Base-by-base conservation (phyloP, 2,797 vertebrate species). In the Eidolon dupreanum region DNA sequence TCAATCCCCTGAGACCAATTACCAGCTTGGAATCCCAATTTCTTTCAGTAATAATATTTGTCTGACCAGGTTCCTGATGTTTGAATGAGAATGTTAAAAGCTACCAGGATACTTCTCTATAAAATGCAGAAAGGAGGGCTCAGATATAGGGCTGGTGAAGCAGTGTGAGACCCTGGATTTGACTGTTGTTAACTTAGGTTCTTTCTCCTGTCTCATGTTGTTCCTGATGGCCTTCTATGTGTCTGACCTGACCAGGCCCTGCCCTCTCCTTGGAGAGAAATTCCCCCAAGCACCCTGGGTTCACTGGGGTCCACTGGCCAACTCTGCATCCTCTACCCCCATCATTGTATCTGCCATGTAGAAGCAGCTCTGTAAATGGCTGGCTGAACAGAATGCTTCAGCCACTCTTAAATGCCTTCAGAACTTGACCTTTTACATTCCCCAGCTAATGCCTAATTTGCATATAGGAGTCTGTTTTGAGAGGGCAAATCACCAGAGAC, bases 401-500 rank as follows among this genome's bases (percentile, higher is more conserved):
- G 91, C 86, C 86, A 74, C 59, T 96, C 31, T 1, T 59, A 96
- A 88, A 88, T 82, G 87, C 70, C 95, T 93, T 83, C 19, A 59
- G 95, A 95, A 95, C 82, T 22, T 83, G 97, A 96, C 88, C 96
- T 97, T 93, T 79, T 93, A 73, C 68, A 53, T 84, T 73, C 75
- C 26, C 53, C 63, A 5, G 92, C 70, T 95, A 93, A 91, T 81
- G 92, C 75, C 95, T 95, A 86, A 97, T 96, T 93, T 96, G 93
- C 96, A 96, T 93, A 81, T 4, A 86, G 2, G 49, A 97, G 77
- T 81, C 90, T 41, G 55, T 66, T 90, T 84, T 82, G 51, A 79
- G 92, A 85, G 93, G 6, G 61, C 78, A 93, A 97, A 75, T 94
- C 94, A 95, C 95, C 74, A 89, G 95, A 92, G 95, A 97, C 86